These are phyloP conservation scores for Baccha elongata DNA, from an alignment of 2,888 invertebrate genomes.

Conservation along the genomic window DNA sequence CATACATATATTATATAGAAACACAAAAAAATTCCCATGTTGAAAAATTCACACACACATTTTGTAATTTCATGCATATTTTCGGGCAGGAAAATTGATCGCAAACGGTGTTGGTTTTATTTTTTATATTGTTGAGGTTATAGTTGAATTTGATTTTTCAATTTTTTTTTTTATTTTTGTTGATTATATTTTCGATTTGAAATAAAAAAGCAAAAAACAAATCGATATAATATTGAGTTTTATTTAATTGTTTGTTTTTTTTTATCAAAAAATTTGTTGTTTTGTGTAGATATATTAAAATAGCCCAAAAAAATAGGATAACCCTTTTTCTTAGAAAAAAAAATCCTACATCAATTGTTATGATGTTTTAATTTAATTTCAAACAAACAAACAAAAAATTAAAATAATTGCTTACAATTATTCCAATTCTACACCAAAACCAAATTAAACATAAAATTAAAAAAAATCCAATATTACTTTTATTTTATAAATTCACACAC, in stretches of 20 bases:
- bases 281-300: background rate
- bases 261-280: slow-evolving; percentile 34
- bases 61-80: slow-evolving; percentile 46
- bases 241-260: slow-evolving; percentile 12
- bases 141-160: slow-evolving; percentile 44
- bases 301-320: background rate
- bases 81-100: slow-evolving; percentile 25
- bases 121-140: slow-evolving; percentile 44
- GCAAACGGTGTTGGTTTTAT: background rate
- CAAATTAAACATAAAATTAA: slow-evolving; percentile 46
- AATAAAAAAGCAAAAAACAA: slow-evolving; percentile 74
- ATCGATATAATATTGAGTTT: slow-evolving; percentile 70
- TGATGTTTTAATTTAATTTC: slow-evolving; percentile 2
- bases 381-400: slow-evolving; percentile 10
- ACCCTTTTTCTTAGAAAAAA: slow-evolving; percentile 36
- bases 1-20: slow-evolving; percentile 62
- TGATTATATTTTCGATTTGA: slow-evolving; percentile 71
- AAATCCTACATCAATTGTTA: slow-evolving; percentile 8
- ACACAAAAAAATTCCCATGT: slow-evolving; percentile 39
- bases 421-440: slow-evolving; percentile 51
- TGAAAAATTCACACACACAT: slow-evolving; percentile 45
- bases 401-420: background rate
- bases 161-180: slow-evolving; percentile 35
- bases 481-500: slow-evolving; percentile 61
- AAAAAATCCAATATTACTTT: slow-evolving; percentile 50